Evolutionary conservation across 2,888 invertebrate genomes (phyloP).

Genomic region (Fragum whitleyi): DNA sequence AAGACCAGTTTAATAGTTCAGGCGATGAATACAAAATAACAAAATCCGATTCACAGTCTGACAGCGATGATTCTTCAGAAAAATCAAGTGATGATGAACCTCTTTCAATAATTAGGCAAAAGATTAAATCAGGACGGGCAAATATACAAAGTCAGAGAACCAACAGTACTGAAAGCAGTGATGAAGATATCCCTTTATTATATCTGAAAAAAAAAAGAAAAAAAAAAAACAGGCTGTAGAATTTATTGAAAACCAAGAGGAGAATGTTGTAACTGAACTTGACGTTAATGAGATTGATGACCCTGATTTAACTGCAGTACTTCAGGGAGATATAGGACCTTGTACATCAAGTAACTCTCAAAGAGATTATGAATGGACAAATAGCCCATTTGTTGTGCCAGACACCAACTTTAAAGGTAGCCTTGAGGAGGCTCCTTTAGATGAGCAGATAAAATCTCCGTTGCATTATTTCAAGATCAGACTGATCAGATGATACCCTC

Average conservation of each 20-base stretch:
- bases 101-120: no score
- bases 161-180: conserved; percentile 7
- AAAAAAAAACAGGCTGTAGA: conserved; percentile 3
- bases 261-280: conserved; percentile 13
- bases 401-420: conserved; percentile 11
- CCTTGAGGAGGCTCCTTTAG: conserved; percentile 7
- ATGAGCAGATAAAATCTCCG: conserved; percentile 5
- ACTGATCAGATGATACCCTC: no score
- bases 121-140: no score
- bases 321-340: not conserved
- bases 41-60: conserved; percentile 3
- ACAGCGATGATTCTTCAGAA: conserved; percentile 4
- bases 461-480: no score
- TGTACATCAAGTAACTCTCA: not conserved
- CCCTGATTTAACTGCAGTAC: conserved; percentile 16
- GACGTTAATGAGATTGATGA: conserved; percentile 20
- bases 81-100: no score
- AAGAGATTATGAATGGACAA: conserved; percentile 7
- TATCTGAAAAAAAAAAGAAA: no score
- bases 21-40: conserved; percentile 10
- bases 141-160: conserved; percentile 2
- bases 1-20: not conserved
- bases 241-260: not conserved
- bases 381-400: not conserved
- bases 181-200: conserved; percentile 14